Conservation (phyloP, 1,140 invertebrate species). For the Nixonia krombeini region DNA sequence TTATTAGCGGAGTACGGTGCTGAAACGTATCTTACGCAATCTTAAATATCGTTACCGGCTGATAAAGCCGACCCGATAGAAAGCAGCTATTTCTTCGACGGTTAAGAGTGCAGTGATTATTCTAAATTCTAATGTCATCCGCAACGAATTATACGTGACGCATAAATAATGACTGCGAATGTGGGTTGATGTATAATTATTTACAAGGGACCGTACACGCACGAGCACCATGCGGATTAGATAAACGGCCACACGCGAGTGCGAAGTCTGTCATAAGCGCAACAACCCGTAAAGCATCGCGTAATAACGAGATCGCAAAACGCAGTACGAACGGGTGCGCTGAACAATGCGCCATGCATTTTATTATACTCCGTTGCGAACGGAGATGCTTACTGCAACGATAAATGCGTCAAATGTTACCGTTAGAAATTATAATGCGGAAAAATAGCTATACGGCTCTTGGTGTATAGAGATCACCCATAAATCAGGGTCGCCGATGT, state of each 20-base stretch:
- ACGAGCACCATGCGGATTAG: constrained; percentile 51
- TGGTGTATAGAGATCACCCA: too few relatives aligned
- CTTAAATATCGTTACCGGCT: too few relatives aligned
- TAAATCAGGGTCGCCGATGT: too few relatives aligned
- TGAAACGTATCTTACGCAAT: too few relatives aligned
- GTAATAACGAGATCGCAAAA: constrained; percentile 59
- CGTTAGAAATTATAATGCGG: constrained; percentile 2
- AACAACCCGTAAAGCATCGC: constrained; percentile 55
- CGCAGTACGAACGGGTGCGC: constrained; percentile 26
- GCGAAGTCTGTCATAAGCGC: constrained; percentile 54
- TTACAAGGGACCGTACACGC: constrained; percentile 25
- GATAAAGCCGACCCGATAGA: too few relatives aligned
- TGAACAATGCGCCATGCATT: constrained; percentile 34
- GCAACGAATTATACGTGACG: constrained; percentile 21
- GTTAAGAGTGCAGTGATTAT: constrained; percentile 2
- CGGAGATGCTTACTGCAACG: constrained; percentile 18
- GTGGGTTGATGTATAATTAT: constrained; percentile 41
- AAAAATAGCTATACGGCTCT: constrained; percentile 11
- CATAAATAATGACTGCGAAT: constrained; percentile 40
- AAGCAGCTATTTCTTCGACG: neutral
- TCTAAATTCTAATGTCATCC: constrained; percentile 19
- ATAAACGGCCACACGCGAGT: constrained; percentile 55
- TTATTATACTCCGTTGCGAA: constrained; percentile 26
- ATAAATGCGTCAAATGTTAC: constrained; percentile 38
- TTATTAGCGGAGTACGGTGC: too few relatives aligned